Percentiles rank a stretch among this genome's conserved stretches.
Evolutionary conservation across 2,888 invertebrate genomes (phyloP).

Genomic region (Dorcus parallelipipedus): DNA sequence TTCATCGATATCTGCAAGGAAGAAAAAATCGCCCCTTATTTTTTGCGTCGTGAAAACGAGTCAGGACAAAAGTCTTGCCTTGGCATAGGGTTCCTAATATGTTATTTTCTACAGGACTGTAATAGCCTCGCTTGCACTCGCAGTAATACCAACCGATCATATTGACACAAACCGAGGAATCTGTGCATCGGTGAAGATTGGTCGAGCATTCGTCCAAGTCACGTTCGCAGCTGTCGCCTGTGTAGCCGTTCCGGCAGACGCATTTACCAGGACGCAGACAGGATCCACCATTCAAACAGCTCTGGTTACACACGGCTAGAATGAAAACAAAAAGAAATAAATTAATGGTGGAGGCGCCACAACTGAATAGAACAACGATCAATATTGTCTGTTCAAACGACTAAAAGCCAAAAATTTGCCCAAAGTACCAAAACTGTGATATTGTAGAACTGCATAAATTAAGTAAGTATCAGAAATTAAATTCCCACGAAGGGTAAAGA

Average conservation of each 20-base stretch:
- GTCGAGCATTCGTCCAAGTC: conserved; percentile 83
- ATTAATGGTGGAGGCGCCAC: too few species aligned
- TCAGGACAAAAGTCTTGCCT: conserved; percentile 48
- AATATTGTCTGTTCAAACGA: too few species aligned
- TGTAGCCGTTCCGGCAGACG: conserved; percentile 77
- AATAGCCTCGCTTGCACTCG: conserved; percentile 77
- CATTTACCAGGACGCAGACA: conserved; percentile 77
- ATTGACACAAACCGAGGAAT: conserved; percentile 77
- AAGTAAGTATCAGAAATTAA: too few species aligned
- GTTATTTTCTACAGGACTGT: conserved; percentile 56
- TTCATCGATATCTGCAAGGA: conserved; percentile 73
- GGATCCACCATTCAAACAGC: conserved; percentile 79
- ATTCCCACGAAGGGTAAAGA: too few species aligned
- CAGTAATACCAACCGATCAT: conserved; percentile 90
- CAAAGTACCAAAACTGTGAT: too few species aligned
- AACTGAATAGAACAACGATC: too few species aligned
- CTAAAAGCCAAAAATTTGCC: too few species aligned
- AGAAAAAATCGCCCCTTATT: too few species aligned
- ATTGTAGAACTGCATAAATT: too few species aligned
- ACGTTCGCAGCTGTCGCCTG: conserved; percentile 77
- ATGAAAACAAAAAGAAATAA: conserved; percentile 14
- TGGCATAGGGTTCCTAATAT: conserved; percentile 60
- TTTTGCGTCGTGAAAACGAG: too few species aligned
- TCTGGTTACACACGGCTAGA: conserved; percentile 76
- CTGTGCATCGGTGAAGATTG: conserved; percentile 68